Percentiles rank a stretch among this genome's conserved stretches.
These are phyloP conservation scores for Cinara cedri DNA, from an alignment of 2,888 invertebrate genomes.

Conservation along the genomic window DNA sequence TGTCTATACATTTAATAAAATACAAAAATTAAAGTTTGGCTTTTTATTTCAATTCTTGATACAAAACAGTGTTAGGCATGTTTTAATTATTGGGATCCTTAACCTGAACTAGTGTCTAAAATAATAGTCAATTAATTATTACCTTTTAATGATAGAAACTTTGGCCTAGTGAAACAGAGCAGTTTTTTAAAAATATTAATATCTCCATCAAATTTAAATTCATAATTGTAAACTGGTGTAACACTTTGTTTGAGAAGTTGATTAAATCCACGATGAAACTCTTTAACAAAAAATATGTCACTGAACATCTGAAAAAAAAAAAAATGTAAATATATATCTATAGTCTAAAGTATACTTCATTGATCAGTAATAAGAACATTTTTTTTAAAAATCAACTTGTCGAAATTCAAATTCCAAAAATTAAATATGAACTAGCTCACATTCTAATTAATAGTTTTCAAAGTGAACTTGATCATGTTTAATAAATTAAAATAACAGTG, in stretches of 20 bases:
- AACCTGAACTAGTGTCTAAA: neutral
- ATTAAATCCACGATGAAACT: conserved; percentile 70
- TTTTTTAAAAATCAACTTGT: too few species aligned
- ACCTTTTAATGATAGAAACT: conserved; percentile 18
- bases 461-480: too few species aligned
- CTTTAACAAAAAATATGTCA: conserved; percentile 74
- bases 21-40: neutral
- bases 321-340: too few species aligned
- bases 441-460: too few species aligned
- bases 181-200: conserved; percentile 51
- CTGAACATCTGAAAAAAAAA: conserved; percentile 70
- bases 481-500: too few species aligned
- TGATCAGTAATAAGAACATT: too few species aligned
- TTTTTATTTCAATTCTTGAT: too few species aligned
- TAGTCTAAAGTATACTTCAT: too few species aligned
- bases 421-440: too few species aligned
- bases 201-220: conserved; percentile 58
- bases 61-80: too few species aligned
- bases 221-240: conserved; percentile 55
- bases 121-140: neutral
- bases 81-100: too few species aligned
- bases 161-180: neutral
- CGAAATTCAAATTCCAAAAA: too few species aligned
- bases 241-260: conserved; percentile 1
- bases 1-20: neutral